Evolutionary conservation across 2,113 vertebrate species (phyloP).

Genomic region (Trachemys scripta): DNA sequence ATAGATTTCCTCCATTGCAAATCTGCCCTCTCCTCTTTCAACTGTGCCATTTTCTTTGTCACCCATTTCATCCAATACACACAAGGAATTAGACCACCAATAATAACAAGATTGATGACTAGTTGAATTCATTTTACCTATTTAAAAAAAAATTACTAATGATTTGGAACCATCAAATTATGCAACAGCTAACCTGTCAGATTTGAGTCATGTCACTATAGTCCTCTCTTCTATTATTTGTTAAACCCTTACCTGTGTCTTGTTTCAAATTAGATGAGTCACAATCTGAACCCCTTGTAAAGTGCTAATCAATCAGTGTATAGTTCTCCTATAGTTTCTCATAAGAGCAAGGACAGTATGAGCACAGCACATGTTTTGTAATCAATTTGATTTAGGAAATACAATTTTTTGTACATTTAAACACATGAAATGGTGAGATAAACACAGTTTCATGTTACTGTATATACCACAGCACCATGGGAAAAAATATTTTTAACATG

Average conservation of each 20-base stretch:
- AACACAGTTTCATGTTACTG: not conserved
- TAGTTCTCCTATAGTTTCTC: not conserved
- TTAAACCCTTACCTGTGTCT: not conserved
- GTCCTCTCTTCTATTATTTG: not conserved
- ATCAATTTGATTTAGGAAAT: not conserved
- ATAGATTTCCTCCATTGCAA: not conserved
- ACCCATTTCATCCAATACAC: not conserved
- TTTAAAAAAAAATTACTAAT: not conserved
- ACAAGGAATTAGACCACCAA: not conserved
- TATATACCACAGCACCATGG: not conserved
- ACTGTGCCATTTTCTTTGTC: not conserved
- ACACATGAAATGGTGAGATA: not conserved
- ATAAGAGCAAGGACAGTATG: not conserved
- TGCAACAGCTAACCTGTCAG: not conserved
- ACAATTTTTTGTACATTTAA: not conserved
- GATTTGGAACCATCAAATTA: not conserved
- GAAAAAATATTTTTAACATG: not conserved
- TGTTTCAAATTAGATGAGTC: slow-evolving; percentile 4
- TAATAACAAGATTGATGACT: not conserved
- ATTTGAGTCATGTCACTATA: fast-evolving
- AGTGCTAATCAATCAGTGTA: not conserved
- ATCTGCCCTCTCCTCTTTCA: not conserved
- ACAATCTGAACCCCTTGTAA: not conserved
- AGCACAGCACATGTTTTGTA: not conserved
- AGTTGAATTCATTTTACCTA: not conserved